Evolutionary conservation across 1,140 invertebrate genomes (phyloP).

Genomic region (Drosophila baimaii): DNA sequence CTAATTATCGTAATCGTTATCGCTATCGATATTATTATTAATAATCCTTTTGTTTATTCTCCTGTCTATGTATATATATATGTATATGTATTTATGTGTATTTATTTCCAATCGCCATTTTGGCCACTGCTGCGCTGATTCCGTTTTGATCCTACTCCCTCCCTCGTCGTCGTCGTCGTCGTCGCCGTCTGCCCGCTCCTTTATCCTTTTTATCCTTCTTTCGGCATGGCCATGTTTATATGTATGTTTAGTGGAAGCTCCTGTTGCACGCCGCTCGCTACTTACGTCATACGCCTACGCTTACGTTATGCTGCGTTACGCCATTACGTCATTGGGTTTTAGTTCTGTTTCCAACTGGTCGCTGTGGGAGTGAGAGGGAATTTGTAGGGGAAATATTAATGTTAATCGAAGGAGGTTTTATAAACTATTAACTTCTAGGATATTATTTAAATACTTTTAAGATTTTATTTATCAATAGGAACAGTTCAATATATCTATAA

Average conservation of each 20-base stretch:
- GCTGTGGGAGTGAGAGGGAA: too few relatives aligned
- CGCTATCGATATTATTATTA: constrained; percentile 46
- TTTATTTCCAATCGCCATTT: constrained; percentile 25
- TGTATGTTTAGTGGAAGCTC: constrained; percentile 84
- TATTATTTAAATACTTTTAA: too few relatives aligned
- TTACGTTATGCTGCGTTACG: constrained; percentile 40
- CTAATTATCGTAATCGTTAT: constrained; percentile 51
- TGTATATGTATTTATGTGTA: constrained; percentile 16
- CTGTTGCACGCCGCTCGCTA: constrained; percentile 74
- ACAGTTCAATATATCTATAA: too few relatives aligned
- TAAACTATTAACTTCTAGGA: too few relatives aligned
- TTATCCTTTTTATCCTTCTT: not conserved
- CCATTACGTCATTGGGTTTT: constrained; percentile 49
- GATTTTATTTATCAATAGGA: too few relatives aligned
- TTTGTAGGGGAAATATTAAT: too few relatives aligned
- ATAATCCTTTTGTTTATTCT: constrained; percentile 6
- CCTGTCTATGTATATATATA: constrained; percentile 26
- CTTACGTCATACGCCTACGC: constrained; percentile 60
- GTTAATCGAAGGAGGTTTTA: too few relatives aligned
- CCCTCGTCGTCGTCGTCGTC: not conserved
- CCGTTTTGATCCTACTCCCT: not conserved
- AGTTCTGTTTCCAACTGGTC: constrained; percentile 90
- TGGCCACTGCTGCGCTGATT: constrained; percentile 19
- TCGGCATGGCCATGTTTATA: constrained; percentile 32
- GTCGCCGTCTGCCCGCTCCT: constrained; percentile 4